Percentiles rank a stretch among this genome's conserved stretches.
Conservation (phyloP, 64 coral and sea anemone species). For the Montipora foliosa region DNA sequence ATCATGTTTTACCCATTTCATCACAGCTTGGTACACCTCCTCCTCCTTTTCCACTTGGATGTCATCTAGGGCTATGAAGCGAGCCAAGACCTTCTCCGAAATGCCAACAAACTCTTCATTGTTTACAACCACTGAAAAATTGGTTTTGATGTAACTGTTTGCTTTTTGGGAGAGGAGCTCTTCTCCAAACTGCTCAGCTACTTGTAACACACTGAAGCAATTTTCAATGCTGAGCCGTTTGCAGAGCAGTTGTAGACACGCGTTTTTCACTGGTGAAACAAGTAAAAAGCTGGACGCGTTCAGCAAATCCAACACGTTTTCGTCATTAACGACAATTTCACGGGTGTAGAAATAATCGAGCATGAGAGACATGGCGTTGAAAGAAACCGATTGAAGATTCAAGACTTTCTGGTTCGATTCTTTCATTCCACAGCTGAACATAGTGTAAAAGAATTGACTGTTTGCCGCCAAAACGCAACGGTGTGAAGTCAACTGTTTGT, state of each 20-base stretch:
- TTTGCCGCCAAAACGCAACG: conserved; percentile 77
- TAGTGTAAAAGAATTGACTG: conserved; percentile 83
- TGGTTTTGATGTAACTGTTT: conserved; percentile 63
- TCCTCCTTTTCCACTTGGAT: conserved; percentile 71
- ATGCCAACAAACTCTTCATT: conserved; percentile 77
- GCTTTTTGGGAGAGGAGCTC: conserved; percentile 32
- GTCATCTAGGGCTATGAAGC: conserved; percentile 59
- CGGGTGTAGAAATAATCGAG: conserved; percentile 79
- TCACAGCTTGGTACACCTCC: conserved; percentile 63
- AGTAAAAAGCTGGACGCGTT: conserved; percentile 64
- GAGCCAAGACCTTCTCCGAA: not conserved
- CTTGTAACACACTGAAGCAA: conserved; percentile 67
- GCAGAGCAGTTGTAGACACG: conserved; percentile 54
- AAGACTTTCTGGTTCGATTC: conserved; percentile 70
- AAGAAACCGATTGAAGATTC: conserved; percentile 43
- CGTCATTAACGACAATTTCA: conserved; percentile 60
- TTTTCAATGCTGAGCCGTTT: conserved; percentile 30
- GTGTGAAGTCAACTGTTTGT: conserved; percentile 59
- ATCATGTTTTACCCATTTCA: conserved; percentile 81
- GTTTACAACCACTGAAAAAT: conserved; percentile 55
- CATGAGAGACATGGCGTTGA: conserved; percentile 55
- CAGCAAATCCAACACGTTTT: conserved; percentile 66
- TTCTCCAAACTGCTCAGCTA: conserved; percentile 72
- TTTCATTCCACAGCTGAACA: conserved; percentile 85
- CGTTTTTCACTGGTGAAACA: conserved; percentile 62